phyloP scores from a whole-genome alignment of 2,797 vertebrate species.

The Cyprinella venusta region DNA sequence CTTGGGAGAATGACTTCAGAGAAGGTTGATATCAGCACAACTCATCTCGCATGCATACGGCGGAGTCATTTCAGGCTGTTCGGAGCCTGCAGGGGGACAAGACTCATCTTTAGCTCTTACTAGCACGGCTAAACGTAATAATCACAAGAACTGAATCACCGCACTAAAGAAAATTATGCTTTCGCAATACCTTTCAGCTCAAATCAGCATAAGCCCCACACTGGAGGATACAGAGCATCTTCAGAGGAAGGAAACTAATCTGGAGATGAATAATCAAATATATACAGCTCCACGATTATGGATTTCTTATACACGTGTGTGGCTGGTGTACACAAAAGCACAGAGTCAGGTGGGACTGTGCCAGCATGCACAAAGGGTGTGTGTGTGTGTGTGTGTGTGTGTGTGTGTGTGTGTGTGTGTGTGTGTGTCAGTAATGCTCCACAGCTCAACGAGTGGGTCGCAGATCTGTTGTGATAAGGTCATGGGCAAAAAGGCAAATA shows the following conservation, averaged over 20 bases:
- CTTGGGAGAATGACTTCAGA: constrained; percentile 68
- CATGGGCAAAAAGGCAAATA: neutral
- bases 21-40: constrained; percentile 71
- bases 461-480: constrained; percentile 10
- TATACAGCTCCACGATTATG: neutral
- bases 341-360: constrained; percentile 10
- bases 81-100: constrained; percentile 61
- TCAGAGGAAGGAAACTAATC: constrained; percentile 66
- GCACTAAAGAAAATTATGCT: constrained; percentile 63
- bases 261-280: constrained; percentile 70
- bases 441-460: neutral
- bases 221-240: constrained; percentile 61
- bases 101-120: constrained; percentile 58
- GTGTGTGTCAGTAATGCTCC: constrained; percentile 15
- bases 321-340: neutral
- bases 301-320: constrained; percentile 4
- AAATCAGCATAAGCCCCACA: constrained; percentile 60
- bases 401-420: neutral
- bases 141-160: constrained; percentile 64
- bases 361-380: constrained; percentile 2
- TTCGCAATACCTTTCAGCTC: constrained; percentile 54
- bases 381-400: neutral
- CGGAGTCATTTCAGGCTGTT: constrained; percentile 50
- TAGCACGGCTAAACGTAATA: constrained; percentile 63
- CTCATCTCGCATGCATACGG: constrained; percentile 44